Conservation (phyloP, 1,140 invertebrate genomes). For the Bacillus rossius region DNA sequence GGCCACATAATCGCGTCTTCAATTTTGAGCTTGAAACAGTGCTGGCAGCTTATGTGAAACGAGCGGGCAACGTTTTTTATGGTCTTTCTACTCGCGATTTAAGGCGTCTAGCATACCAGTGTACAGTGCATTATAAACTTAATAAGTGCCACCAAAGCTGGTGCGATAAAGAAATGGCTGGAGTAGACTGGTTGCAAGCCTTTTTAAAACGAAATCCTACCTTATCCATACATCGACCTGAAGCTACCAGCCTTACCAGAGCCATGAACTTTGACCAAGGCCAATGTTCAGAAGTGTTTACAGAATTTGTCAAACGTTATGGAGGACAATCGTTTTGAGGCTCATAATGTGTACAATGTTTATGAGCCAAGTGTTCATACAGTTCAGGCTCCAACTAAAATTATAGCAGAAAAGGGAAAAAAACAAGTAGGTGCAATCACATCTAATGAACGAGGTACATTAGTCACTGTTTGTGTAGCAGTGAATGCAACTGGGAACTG, state of each 20-base stretch:
- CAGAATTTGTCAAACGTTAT: slow-evolving; percentile 33
- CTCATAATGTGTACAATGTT: slow-evolving; percentile 25
- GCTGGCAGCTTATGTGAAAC: too few relatives aligned
- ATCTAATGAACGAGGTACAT: slow-evolving; percentile 40
- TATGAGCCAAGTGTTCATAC: slow-evolving; percentile 32
- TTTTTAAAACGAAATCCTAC: slow-evolving; percentile 36
- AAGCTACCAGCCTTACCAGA: slow-evolving; percentile 38
- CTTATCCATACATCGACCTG: slow-evolving; percentile 38
- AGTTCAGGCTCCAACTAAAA: slow-evolving; percentile 27
- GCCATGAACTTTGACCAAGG: slow-evolving; percentile 43
- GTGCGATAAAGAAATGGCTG: slow-evolving; percentile 32
- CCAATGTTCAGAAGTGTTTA: slow-evolving; percentile 37
- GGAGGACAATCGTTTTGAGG: slow-evolving; percentile 9
- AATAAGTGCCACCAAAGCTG: slow-evolving; percentile 10
- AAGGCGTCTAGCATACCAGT: too few relatives aligned
- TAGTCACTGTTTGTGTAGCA: slow-evolving; percentile 36
- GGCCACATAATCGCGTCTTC: too few relatives aligned
- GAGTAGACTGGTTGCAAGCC: slow-evolving; percentile 26
- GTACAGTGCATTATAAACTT: too few relatives aligned
- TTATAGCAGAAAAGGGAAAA: slow-evolving; percentile 28
- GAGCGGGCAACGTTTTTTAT: too few relatives aligned
- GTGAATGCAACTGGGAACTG: slow-evolving; percentile 38
- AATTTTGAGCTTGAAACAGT: too few relatives aligned
- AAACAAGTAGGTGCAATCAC: slow-evolving; percentile 44
- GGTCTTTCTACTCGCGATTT: too few relatives aligned